Conservation (phyloP, 2,888 invertebrate genomes). For the Cactoblastis cactorum region DNA sequence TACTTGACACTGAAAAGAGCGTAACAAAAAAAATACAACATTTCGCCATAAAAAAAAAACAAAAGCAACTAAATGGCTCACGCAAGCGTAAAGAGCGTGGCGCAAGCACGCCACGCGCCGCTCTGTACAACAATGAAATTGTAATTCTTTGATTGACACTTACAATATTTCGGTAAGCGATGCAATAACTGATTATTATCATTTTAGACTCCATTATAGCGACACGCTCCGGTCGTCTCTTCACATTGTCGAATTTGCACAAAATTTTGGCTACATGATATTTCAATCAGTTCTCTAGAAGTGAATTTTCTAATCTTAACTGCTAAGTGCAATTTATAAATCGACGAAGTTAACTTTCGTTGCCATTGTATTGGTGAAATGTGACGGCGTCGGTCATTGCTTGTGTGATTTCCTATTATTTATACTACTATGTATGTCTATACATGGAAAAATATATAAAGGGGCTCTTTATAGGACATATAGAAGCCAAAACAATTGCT, state of each 20-base stretch:
- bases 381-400: too few relatives aligned
- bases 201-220: constrained; percentile 34
- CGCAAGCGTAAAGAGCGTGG: constrained; percentile 42
- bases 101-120: constrained; percentile 48
- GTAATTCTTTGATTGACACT: constrained; percentile 80
- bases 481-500: too few relatives aligned
- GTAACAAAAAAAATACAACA: background rate
- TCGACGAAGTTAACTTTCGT: too few relatives aligned
- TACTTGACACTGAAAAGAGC: background rate
- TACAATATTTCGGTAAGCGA: constrained; percentile 80
- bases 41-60: constrained; percentile 62
- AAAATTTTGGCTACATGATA: constrained; percentile 27
- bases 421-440: too few relatives aligned
- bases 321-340: too few relatives aligned
- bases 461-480: too few relatives aligned
- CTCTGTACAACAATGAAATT: constrained; percentile 62
- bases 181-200: constrained; percentile 80
- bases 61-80: constrained; percentile 61
- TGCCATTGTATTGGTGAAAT: too few relatives aligned
- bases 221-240: constrained; percentile 49
- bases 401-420: too few relatives aligned
- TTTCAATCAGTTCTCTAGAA: background rate
- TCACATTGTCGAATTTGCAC: constrained; percentile 30
- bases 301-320: background rate
- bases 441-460: too few relatives aligned